Conservation (phyloP, 2,797 vertebrate genomes). For the Pseudochirops corinnae region DNA sequence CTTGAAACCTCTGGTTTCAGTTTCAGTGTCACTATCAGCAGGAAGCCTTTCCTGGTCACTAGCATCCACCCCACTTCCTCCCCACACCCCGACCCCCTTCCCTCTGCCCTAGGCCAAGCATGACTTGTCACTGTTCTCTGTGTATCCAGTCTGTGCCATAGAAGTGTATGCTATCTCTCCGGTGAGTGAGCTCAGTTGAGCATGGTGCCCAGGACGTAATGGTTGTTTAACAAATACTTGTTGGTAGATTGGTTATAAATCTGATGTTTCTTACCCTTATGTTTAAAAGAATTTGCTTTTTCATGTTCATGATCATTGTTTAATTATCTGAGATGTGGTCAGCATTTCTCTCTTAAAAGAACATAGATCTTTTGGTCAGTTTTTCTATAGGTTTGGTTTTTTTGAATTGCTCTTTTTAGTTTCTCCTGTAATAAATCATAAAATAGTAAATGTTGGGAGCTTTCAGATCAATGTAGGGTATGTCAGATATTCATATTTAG, state of each 20-base stretch:
- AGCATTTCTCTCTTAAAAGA: constrained; percentile 35
- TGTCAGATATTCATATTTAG: constrained; percentile 24
- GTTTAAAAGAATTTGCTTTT: constrained; percentile 38
- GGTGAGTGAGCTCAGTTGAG: background rate
- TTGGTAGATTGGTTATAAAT: background rate
- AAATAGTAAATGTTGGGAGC: constrained; percentile 1
- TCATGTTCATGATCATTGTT: constrained; percentile 44
- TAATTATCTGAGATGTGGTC: background rate
- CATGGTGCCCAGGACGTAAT: background rate
- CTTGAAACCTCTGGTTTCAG: background rate
- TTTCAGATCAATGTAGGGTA: constrained; percentile 26
- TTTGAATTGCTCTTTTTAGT: constrained; percentile 26
- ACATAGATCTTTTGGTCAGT: constrained; percentile 5
- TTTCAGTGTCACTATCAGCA: background rate
- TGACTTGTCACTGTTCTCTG: background rate
- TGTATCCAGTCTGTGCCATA: background rate
- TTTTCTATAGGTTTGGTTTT: constrained; percentile 6
- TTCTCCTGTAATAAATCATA: constrained; percentile 43
- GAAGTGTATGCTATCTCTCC: background rate
- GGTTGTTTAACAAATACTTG: background rate
- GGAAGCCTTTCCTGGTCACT: background rate
- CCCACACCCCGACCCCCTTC: background rate
- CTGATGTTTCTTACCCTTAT: constrained; percentile 36
- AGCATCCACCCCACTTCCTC: background rate
- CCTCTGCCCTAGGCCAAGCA: background rate